A percentile compares a stretch with the other conserved stretches of the same genome.
Conservation (phyloP, 2,797 vertebrate species). For the Microhierax caerulescens region DNA sequence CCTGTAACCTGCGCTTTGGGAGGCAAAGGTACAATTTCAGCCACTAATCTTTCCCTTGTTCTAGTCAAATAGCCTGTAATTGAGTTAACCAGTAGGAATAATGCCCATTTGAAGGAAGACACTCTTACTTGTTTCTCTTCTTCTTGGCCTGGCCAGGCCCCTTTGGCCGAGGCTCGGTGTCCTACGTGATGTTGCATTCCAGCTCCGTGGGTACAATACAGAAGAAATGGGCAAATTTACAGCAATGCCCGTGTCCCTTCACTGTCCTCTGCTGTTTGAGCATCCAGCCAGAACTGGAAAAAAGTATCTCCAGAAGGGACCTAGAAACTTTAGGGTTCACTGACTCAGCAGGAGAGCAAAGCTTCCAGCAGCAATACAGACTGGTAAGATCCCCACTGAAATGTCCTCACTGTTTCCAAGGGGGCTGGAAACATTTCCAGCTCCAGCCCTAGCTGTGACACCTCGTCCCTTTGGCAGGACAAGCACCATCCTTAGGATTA, state of each 20-base stretch:
- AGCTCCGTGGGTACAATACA: fast-evolving
- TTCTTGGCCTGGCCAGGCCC: too few relatives aligned
- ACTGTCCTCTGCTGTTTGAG: background rate
- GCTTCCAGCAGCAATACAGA: background rate
- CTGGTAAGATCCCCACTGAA: background rate
- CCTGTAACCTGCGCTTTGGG: fast-evolving
- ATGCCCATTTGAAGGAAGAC: background rate
- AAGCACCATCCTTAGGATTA: background rate
- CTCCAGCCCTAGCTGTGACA: background rate
- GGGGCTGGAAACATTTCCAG: background rate
- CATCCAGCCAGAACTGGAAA: background rate
- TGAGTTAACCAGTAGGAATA: background rate
- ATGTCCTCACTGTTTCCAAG: background rate
- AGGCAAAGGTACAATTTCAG: background rate
- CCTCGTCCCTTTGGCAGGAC: background rate
- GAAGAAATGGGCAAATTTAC: background rate
- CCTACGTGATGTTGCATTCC: fast-evolving
- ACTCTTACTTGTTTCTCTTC: background rate
- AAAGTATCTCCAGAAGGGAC: background rate
- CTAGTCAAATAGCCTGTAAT: background rate
- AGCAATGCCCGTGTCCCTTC: background rate
- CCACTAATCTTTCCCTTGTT: background rate
- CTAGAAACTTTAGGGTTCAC: background rate
- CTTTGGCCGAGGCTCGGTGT: background rate
- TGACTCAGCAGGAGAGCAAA: background rate